Base-by-base conservation (phyloP, 2,113 vertebrate genomes). In the Dipodomys merriami region DNA sequence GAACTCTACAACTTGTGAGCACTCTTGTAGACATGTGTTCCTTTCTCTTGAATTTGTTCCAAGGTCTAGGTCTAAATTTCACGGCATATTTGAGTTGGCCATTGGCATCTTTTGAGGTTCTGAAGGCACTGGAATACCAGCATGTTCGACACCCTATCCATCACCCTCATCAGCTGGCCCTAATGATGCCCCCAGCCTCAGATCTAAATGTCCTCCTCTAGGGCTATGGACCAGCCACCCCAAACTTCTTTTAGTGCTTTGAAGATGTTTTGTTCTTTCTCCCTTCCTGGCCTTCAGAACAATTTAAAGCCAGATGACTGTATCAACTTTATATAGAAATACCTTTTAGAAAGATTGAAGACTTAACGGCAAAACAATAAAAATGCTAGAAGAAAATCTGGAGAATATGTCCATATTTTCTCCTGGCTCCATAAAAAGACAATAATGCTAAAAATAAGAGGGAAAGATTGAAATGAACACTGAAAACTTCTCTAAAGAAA, bases 361-460 rank as follows among this genome's bases (percentile, higher is more conserved):
- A 44, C 5, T 44, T 57, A 29, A 81, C 72, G 60, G 19, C 44
- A 73, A 76, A 64, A 33, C 29, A 90, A 62, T 62, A 64, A 84
- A 91, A 60, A 39, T 73, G 27, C 29, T 84, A 71, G 10, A 86
- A 79, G 65, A 92, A 96, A 95, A 89, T 35, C 30, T 86, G n/a
- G 9, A 86, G 46, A 79, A 44, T 49, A 68, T 67, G 39, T 89
- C 74, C 53, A 74, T 57, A 67, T 30, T 69, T 10, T 83, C 29
- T 19, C 10, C 81, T 69, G 13, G n/a, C 80, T 82, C 23, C 60
- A 35, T 27, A 44, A 76, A 89, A 73, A 23, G 35, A 80, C n/a
- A 91, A 27, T 44, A 29, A 46, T 62, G 23, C 10, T 60, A 68
- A 81, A 89, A 83, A 1, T 18, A 72, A 72, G 30, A n/a, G 49